These are phyloP conservation scores for Saccopteryx leptura DNA, from an alignment of 2,113 vertebrate genomes.

Conservation along the genomic window DNA sequence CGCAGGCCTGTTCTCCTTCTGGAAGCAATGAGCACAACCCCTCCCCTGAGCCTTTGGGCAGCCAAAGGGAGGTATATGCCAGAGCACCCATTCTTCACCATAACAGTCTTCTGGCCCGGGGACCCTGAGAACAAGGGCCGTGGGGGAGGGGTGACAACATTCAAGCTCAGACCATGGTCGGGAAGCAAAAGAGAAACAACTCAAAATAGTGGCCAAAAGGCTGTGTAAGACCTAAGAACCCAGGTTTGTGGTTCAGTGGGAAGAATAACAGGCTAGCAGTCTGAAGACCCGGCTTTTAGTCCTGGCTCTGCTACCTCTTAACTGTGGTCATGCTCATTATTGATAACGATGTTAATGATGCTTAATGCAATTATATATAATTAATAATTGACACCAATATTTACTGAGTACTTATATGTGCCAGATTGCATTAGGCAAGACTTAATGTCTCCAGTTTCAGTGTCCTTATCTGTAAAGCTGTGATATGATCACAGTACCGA, in stretches of 20 bases:
- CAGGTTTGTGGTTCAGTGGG: neutral
- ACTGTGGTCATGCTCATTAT: neutral
- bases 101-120: too few relatives aligned
- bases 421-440: neutral
- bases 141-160: neutral
- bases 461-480: conserved; percentile 40
- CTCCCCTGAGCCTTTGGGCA: neutral
- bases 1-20: rapidly evolving
- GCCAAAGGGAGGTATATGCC: neutral
- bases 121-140: neutral
- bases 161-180: neutral
- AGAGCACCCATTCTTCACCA: too few relatives aligned
- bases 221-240: neutral
- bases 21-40: conserved; percentile 25
- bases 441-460: neutral
- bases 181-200: neutral
- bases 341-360: conserved; percentile 6
- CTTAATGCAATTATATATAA: conserved; percentile 6
- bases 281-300: neutral
- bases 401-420: neutral
- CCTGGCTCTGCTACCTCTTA: conserved; percentile 11
- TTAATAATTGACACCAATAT: conserved; percentile 6
- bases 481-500: neutral
- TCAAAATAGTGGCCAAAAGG: neutral
- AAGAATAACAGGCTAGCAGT: neutral